Percentiles rank a stretch among this genome's conserved stretches.
Conservation (phyloP, 2,113 vertebrate genomes). For the Leptodactylus fuscus region DNA sequence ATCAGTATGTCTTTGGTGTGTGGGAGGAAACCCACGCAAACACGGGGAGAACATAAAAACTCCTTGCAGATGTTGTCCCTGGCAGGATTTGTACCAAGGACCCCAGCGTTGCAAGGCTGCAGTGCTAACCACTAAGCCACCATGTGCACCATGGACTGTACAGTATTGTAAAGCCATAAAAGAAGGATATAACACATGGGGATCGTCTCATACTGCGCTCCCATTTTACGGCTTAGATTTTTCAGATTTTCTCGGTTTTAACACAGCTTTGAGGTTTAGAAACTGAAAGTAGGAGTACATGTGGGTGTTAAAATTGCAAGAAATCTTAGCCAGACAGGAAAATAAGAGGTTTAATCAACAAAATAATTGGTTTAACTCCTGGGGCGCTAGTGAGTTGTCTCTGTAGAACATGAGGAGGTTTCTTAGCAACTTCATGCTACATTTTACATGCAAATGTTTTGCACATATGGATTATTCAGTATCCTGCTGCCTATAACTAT, state of each 20-base stretch:
- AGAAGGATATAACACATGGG: background rate
- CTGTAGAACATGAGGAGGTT: slow-evolving; percentile 29
- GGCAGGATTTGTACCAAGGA: no score
- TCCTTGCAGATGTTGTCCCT: no score
- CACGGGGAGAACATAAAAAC: no score
- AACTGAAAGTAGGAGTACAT: slow-evolving; percentile 42
- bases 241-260: slow-evolving; percentile 7
- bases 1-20: no score
- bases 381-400: background rate
- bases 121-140: background rate
- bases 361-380: slow-evolving; percentile 55
- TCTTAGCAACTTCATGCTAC: slow-evolving; percentile 38
- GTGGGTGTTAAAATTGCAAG: slow-evolving; percentile 48
- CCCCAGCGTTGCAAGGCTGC: no score
- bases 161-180: background rate
- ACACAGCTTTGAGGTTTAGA: slow-evolving; percentile 44
- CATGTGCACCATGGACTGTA: background rate
- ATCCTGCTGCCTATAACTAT: background rate
- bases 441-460: slow-evolving; percentile 4
- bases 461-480: background rate
- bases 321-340: slow-evolving; percentile 57
- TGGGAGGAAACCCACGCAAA: no score
- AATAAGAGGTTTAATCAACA: slow-evolving; percentile 60
- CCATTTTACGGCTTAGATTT: background rate
- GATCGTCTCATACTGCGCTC: background rate